These are phyloP conservation scores for Nibea coibor DNA, from an alignment of 2,113 vertebrate genomes.

Conservation along the genomic window DNA sequence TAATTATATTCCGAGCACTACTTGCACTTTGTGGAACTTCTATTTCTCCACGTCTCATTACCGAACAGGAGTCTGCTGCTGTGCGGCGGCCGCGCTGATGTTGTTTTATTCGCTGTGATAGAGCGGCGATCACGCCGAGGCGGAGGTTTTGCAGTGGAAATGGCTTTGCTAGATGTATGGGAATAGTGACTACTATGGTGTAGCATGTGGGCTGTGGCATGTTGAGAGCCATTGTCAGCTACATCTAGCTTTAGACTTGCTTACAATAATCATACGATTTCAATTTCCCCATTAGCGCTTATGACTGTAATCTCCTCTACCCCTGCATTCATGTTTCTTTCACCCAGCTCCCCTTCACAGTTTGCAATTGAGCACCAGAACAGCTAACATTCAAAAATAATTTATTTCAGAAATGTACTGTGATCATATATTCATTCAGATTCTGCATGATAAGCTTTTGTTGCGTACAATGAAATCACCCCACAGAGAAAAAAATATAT, in stretches of 20 bases:
- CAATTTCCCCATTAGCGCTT: not conserved
- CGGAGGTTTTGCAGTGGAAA: not conserved
- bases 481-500: conserved; percentile 68
- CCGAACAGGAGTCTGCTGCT: not conserved
- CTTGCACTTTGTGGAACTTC: not conserved
- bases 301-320: not conserved
- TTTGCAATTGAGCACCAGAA: conserved; percentile 51
- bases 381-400: conserved; percentile 83
- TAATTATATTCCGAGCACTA: too few relatives aligned
- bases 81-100: not conserved
- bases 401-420: conserved; percentile 85
- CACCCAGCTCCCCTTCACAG: not conserved
- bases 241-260: not conserved
- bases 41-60: not conserved
- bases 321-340: not conserved
- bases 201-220: not conserved
- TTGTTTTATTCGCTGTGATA: not conserved
- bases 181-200: not conserved
- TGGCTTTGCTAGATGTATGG: not conserved
- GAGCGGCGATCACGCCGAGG: not conserved
- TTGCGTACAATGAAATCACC: conserved; percentile 82
- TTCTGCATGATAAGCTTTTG: conserved; percentile 80
- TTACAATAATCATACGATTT: not conserved
- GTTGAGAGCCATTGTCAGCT: not conserved
- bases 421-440: conserved; percentile 84